Base-by-base conservation (phyloP, 2,797 vertebrate species). In the Trematomus bernacchii region DNA sequence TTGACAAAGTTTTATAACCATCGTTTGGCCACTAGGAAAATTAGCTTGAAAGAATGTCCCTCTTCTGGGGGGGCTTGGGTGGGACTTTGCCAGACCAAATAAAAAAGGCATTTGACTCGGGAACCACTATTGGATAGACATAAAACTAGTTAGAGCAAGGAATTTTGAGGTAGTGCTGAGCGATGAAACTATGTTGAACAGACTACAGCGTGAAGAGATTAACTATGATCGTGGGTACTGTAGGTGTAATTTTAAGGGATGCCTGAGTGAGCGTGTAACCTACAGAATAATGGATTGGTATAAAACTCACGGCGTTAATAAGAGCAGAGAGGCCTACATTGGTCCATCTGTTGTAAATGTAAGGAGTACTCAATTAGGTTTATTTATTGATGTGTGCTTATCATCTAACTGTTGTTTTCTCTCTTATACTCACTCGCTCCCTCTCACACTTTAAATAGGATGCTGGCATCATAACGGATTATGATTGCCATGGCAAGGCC, bases 401-500 rank as follows among this genome's bases (percentile, higher is more conserved):
- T 65, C 0, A 37, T 54, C 23, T 75, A 37, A 27, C 30, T 42
- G 40, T 42, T 68, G 15, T 66, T 68, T 30, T 70, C 69, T 47
- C 18, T 51, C 21, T 10, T 43, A 10, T 27, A 37, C 19, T 37
- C 0, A 33, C 21, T 3, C 30, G 23, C 0, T 43, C 12, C 4
- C 30, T 73, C n/a, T 52, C 7, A 4, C 16, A 7, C 33, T 68
- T 50, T 58, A 65, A 65, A 77, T 48, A 71, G 42, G 21, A 64
- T 55, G 44, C 44, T 77, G 37, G 59, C n/a, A 64, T 44, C 8
- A 33, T 61, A 54, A 59, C 47, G 47, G 33, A 40, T 59, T 37
- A 7, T 60, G n/a, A 70, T 46, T 60, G 12, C 19, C 51, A 42
- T 10, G n/a, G 16, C 21, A 33, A 77, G 76, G 73, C 65, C 68